Percentiles rank a stretch among this genome's conserved stretches.
These are phyloP conservation scores for Enteromius thamalakanensis DNA, from an alignment of 2,797 vertebrate genomes.

Conservation along the genomic window DNA sequence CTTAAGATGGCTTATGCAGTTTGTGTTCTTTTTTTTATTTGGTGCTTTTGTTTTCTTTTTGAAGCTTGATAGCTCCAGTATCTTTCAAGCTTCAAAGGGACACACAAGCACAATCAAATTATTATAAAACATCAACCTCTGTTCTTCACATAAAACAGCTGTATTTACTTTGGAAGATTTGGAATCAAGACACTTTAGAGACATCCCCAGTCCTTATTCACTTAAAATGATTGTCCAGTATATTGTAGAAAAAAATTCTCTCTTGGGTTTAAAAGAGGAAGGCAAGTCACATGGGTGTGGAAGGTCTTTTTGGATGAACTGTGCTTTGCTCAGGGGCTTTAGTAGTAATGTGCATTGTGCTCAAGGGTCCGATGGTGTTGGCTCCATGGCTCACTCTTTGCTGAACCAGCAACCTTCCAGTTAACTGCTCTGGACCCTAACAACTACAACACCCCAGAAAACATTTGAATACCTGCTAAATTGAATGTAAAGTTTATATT, in stretches of 20 bases:
- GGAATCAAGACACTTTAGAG: not conserved
- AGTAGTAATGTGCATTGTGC: not conserved
- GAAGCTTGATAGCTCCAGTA: not conserved
- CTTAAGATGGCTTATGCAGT: not conserved
- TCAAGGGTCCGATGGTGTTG: not conserved
- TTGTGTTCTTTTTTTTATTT: not conserved
- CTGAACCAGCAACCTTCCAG: not conserved
- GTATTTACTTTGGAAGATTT: not conserved
- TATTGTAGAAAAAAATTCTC: not conserved
- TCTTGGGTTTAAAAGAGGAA: not conserved
- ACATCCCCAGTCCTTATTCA: not conserved
- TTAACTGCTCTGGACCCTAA: not conserved
- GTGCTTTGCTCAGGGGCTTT: not conserved
- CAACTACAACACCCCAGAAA: not conserved
- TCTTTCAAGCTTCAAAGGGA: not conserved
- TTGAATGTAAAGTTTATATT: not conserved
- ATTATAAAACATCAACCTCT: not conserved
- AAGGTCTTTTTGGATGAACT: not conserved
- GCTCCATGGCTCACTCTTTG: constrained; percentile 4
- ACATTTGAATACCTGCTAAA: constrained; percentile 6
- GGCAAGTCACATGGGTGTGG: not conserved
- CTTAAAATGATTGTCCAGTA: not conserved
- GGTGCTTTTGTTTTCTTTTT: not conserved
- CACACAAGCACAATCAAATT: not conserved
- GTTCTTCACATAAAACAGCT: not conserved